Percentiles rank a stretch among this genome's conserved stretches.
phyloP scores from a whole-genome alignment of 2,797 vertebrate genomes.

The Geotrypetes seraphini region DNA sequence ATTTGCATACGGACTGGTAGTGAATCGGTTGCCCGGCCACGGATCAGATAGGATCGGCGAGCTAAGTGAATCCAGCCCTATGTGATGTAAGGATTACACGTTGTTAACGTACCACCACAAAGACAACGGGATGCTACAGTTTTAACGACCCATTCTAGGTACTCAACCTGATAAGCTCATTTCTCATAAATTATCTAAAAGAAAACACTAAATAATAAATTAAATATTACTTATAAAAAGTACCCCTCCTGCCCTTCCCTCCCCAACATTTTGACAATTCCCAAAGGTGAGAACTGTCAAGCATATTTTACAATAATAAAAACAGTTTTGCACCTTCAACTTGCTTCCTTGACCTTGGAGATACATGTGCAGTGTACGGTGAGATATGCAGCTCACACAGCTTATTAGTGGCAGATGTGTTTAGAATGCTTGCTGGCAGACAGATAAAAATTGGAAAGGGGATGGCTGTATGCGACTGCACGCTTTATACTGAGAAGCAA shows the following conservation, averaged over 20 bases:
- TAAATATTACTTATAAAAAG: conserved; percentile 85
- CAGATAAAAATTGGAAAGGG: too few species aligned
- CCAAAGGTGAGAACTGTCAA: conserved; percentile 41
- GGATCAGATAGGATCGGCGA: too few species aligned
- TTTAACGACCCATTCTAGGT: conserved; percentile 56
- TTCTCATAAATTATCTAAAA: conserved; percentile 74
- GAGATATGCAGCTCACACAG: conserved; percentile 6
- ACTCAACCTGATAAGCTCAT: conserved; percentile 45
- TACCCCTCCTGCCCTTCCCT: conserved; percentile 31
- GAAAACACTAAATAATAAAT: conserved; percentile 80
- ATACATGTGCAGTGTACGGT: conserved; percentile 24
- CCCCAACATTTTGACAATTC: conserved; percentile 35
- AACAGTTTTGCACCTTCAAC: conserved; percentile 32
- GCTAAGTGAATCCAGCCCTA: too few species aligned
- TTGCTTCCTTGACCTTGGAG: conserved; percentile 29
- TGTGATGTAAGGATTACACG: not conserved
- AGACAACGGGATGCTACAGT: conserved; percentile 38
- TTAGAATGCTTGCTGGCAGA: not conserved
- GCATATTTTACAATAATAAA: conserved; percentile 72
- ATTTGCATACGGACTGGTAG: too few species aligned
- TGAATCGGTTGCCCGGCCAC: too few species aligned
- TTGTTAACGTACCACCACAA: not conserved
- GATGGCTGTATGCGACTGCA: too few species aligned
- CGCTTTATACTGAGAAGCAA: too few species aligned
- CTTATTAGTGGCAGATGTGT: not conserved